Evolutionary conservation across 2,797 vertebrate genomes (phyloP), one percentile per base, ranked within the genome.

Genomic region (Zalophus californianus): DNA sequence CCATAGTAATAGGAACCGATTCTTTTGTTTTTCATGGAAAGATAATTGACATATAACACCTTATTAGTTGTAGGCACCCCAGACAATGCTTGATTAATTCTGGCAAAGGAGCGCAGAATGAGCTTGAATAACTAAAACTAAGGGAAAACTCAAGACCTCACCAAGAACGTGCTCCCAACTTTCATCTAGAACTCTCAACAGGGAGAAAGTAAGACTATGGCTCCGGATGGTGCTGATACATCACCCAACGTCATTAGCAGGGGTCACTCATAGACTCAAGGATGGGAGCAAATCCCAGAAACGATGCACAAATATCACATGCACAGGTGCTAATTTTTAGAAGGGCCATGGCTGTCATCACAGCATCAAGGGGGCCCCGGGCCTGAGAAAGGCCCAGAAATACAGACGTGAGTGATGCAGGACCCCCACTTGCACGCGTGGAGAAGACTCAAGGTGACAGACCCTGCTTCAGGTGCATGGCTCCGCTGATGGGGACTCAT

Each of bases 351-450:
- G 62, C 32, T 32, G 54, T 14, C 12, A 41, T 32, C 25, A 2
- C 20, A 25, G 50, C 29, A 29, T 21, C 54, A 23, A 48, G 48
- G 48, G 41, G 54, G 41, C 2, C 56, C 18, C 20, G 29, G 18
- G 56, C 77, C 82, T 80, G 44, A 32, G 54, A 77, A 86, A 73
- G 73, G 29, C 44, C 23, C 3, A 23, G 56, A 54, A 16, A 41
- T 18, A 3, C 18, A 6, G 50, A 3, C 1, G 15, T 41, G n/a
- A 58, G n/a, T 5, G 20, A 4, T 0, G 4, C 11, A 23, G 75
- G 27, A 16, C 80, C 52, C 11, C 11, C 3, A 15, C 12, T 1
- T 7, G 25, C 11, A 4, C 0, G 29, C 5, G 4, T 9, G 41
- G 0, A n/a, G 21, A 35, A 20, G 38, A 58, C 48, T 52, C n/a